A percentile compares a stretch with the other conserved stretches of the same genome.
Conservation (phyloP, 2,888 invertebrate species). For the Pollenia labialis region DNA sequence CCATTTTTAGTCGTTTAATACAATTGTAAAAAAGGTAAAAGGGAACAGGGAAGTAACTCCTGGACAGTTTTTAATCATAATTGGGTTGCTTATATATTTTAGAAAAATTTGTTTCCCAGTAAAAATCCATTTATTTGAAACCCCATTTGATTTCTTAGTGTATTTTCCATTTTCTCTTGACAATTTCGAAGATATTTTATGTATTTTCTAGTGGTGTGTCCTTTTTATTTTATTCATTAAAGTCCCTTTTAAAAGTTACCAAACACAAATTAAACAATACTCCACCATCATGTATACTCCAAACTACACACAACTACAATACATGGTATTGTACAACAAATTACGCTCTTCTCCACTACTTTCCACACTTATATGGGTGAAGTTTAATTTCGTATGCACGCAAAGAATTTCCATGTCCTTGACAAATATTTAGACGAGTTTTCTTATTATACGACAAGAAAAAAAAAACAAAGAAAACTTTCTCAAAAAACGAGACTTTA, state of each 20-base stretch:
- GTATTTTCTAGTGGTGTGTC: background rate
- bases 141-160: background rate
- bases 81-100: no score
- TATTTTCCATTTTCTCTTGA: background rate
- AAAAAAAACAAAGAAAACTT: no score
- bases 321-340: background rate
- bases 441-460: background rate
- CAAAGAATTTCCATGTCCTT: conserved; percentile 70
- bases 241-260: background rate
- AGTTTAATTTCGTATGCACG: conserved; percentile 71
- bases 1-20: no score
- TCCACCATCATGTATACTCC: background rate
- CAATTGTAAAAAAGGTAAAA: no score
- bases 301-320: background rate
- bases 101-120: no score
- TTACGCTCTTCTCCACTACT: background rate
- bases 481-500: no score
- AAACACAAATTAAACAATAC: background rate
- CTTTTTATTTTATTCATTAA: background rate
- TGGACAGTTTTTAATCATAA: no score
- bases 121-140: no score
- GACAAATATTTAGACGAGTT: conserved; percentile 51
- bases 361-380: conserved; percentile 64
- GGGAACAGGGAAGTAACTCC: no score
- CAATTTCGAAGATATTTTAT: background rate